Base-by-base conservation (phyloP, 2,888 invertebrate species). In the Chaetogeoica ovagalla region DNA sequence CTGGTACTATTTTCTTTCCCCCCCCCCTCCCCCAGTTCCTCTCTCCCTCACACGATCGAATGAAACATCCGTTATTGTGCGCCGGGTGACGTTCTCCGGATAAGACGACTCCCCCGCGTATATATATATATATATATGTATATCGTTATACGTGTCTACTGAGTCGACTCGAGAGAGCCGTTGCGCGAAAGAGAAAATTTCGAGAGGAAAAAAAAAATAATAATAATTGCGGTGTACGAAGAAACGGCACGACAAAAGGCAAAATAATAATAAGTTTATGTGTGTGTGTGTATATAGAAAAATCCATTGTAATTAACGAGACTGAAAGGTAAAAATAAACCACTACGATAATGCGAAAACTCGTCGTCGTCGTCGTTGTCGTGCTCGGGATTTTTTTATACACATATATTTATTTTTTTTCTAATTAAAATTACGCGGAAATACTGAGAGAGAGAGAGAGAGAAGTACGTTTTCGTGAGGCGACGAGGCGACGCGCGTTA, bases 181-280 rank as follows among this genome's bases (percentile, higher is more conserved):
- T 30, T 30, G 72, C 72, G 30, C 75, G 75, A 57, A 75, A 75
- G 75, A 66, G 75, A 75, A 75, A 75, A 75, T 66, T 74, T 75
- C 43, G 57, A 43, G 57, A 57, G 21, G 66, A 43, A 74, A 65
- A 74, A 55, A 74, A 70, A n/a, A 57, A 48, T 9, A 11, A 9
- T 39, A 37, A 13, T 69, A n/a, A 3, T 13, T 30, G 0, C 60
- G 0, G 55, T 70, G 39, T 37, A 37, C 23, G 37, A 63, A 52
- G 52, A 63, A 23, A 73, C 65, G 63, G 65, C 65, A 71, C 70
- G 70, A 70, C 21, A 39, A 55, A 69, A 21, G 59, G 52, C 23
- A 55, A 30, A 30, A 30, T 30, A 37, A 2, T n/a, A n/a, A n/a
- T n/a, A n/a, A n/a, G n/a, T n/a, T n/a, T n/a, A n/a, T n/a, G 15